Evolutionary conservation across 2,113 vertebrate genomes (phyloP).

Genomic region (Tyrannus savana): DNA sequence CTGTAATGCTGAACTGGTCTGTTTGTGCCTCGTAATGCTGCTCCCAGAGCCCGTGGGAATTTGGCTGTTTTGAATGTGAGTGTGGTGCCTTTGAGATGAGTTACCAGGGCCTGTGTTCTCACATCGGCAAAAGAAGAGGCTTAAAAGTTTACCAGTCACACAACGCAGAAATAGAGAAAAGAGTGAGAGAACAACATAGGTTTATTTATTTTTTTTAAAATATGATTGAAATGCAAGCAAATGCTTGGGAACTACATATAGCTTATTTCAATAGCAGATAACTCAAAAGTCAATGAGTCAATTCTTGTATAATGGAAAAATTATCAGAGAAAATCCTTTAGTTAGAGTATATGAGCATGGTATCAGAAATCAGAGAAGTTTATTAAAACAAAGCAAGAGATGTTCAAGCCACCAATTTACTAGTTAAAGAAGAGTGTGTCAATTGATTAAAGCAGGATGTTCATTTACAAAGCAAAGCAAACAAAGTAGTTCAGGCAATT

Average conservation of each 20-base stretch:
- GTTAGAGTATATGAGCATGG: neutral
- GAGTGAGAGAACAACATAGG: accelerated
- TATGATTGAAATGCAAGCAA: neutral
- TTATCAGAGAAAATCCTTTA: neutral
- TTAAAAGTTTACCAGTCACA: neutral
- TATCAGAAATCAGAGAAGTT: neutral
- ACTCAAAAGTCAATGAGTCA: neutral
- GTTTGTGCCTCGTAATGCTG: neutral
- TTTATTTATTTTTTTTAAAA: neutral
- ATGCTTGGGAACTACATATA: neutral
- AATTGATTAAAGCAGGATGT: constrained; percentile 7
- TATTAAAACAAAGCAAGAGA: neutral
- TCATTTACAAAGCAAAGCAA: neutral
- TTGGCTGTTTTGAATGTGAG: neutral
- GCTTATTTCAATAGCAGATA: neutral
- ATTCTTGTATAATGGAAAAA: neutral
- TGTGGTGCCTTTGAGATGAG: neutral
- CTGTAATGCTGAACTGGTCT: neutral
- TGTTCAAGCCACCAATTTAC: neutral
- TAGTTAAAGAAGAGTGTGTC: neutral
- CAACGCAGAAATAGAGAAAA: neutral
- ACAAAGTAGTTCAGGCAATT: neutral
- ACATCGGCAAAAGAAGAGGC: accelerated
- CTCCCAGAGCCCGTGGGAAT: neutral
- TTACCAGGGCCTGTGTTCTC: neutral